Evolutionary conservation across 2,888 invertebrate species (phyloP), one percentile per base, ranked within the genome.

Genomic region (Dinocampus coccinellae): DNA sequence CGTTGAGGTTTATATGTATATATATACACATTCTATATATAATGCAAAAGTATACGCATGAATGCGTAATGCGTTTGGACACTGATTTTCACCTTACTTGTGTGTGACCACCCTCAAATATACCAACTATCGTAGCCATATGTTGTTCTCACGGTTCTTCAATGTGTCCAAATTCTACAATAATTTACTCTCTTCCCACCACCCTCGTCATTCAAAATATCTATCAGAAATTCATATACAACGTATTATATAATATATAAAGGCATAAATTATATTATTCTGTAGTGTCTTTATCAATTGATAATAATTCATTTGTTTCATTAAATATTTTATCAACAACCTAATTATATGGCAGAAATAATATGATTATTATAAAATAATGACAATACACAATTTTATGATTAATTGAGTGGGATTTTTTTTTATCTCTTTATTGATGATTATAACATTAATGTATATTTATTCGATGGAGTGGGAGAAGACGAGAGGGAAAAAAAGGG

Each of bases 81-180:
- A 85, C 80, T 86, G 87, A 87, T 87, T 87, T 85, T 82, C 84
- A 85, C 84, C 85, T 84, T 84, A 69, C 16, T 47, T 16, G 16
- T 47, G 16, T 47, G 47, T 26, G 26, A 13, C 62, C 70, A 53
- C 70, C 68, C 70, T 68, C 70, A 60, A 34, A 34, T 26, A 60
- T 24, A 34, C 36, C 39, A 58, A 47, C 29, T 24, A 20, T 16
- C n/a, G 6, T 29, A 4, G 53, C 24, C 70, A 66, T 26, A 67
- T 66, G 62, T 55, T 60, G 67, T 71, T 71, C 71, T 67, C 71
- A 71, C 71, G 71, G 39, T 58, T 60, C 39, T 33, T 36, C 20
- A 34, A 34, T 42, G 47, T 47, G 47, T n/a, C 47, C 7, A 47
- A 34, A 33, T 60, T 36, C 26, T 60, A 53, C 53, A 66, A 55